phyloP scores from a whole-genome alignment of 2,113 vertebrate species.

The Notiomystis cincta region DNA sequence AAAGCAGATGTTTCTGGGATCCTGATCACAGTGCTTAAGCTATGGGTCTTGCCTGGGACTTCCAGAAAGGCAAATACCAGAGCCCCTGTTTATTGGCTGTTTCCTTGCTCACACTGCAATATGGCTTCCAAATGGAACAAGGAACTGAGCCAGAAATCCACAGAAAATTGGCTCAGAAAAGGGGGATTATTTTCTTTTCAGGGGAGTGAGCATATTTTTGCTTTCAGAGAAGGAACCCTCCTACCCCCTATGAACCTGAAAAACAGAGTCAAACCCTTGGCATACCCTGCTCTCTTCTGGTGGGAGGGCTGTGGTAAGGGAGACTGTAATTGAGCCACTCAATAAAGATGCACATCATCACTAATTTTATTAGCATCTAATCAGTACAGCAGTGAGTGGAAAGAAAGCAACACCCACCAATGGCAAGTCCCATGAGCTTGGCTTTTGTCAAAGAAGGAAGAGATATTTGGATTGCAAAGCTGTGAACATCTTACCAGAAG shows the following conservation, averaged over 20 bases:
- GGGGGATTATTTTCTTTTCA: not conserved
- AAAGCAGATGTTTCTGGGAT: slow-evolving; percentile 45
- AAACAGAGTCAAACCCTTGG: not conserved
- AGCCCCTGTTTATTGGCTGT: slow-evolving; percentile 23
- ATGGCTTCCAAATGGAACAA: slow-evolving; percentile 36
- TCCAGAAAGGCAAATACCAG: slow-evolving; percentile 25
- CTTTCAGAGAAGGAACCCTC: not conserved
- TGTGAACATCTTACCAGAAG: slow-evolving; percentile 2
- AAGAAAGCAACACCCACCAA: not conserved
- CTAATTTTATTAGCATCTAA: not conserved
- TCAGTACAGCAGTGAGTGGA: not conserved
- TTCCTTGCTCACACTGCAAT: slow-evolving; percentile 18
- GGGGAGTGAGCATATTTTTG: not conserved
- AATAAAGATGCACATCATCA: not conserved
- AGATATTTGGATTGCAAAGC: not conserved
- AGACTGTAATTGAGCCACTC: not conserved
- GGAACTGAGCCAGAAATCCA: not conserved
- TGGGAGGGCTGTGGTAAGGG: not conserved
- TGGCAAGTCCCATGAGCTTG: not conserved
- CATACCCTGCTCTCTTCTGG: not conserved
- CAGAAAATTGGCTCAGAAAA: not conserved
- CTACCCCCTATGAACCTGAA: not conserved
- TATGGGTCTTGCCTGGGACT: not conserved
- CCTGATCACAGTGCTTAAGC: not conserved
- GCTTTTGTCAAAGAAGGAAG: not conserved